Base-by-base conservation (phyloP, 2,888 invertebrate species). In the Hirtodrosophila trivittata region DNA sequence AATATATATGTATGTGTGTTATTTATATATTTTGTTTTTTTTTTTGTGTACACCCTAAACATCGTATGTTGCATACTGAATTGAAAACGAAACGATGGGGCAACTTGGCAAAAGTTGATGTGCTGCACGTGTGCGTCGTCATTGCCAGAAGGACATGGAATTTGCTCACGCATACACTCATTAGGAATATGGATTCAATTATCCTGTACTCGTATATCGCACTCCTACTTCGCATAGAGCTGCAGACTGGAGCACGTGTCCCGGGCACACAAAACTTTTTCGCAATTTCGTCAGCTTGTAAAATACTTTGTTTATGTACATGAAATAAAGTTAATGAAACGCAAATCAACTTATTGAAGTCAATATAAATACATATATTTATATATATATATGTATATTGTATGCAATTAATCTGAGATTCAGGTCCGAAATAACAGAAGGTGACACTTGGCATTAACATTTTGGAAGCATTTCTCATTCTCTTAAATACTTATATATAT, bases 161-260 rank as follows among this genome's bases (percentile, higher is more conserved):
- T 32, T 39, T 56, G 43, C 60, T 62, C 55, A 68, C 37, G 56
- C 81, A 58, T 77, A 56, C 62, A 66, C 77, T 78, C 85, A 77
- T 77, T 77, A 84, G 64, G 55, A 76, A 70, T 76, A 65, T 67
- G 75, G 75, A 81, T 77, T 77, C 69, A 81, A 77, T 81, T 81
- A 71, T 69, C 46, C 46, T 54, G 63, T 57, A 46, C 51, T 69
- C 46, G 51, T 54, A 63, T 56, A 45, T 58, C 33, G 28, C 41
- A 46, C 55, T 33, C 43, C n/a, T n/a, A n/a, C n/a, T n/a, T n/a
- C n/a, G n/a, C 38, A 33, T 30, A 33, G 13, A 45, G 10, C 43
- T 1, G 3, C 6, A 10, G 4, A 52, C 7, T 30, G 12, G 10
- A 43, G 64, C 66, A 65, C 66, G 66, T 65, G 41, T n/a, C n/a